A percentile compares a stretch with the other conserved stretches of the same genome.
Conservation (phyloP, 2,888 invertebrate genomes). For the Oligia latruncula region DNA sequence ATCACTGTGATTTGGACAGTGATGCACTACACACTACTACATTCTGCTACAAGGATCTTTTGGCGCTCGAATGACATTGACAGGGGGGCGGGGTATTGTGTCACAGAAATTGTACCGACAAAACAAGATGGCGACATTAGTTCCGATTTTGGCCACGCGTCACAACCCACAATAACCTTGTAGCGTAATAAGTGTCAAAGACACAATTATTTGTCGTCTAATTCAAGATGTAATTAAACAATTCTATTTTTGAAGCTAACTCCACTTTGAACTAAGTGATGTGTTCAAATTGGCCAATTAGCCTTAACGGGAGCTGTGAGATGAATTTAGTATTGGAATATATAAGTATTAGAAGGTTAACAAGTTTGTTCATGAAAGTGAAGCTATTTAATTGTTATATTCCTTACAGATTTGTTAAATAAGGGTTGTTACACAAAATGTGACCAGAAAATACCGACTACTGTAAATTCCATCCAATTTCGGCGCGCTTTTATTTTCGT, state of each 20-base stretch:
- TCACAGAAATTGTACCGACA: neutral
- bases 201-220: neutral
- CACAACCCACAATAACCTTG: neutral
- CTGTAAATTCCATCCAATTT: constrained; percentile 6
- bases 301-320: constrained; percentile 89
- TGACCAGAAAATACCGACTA: constrained; percentile 13
- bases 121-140: neutral
- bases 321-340: constrained; percentile 79
- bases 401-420: constrained; percentile 50
- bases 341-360: constrained; percentile 66
- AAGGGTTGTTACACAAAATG: constrained; percentile 54
- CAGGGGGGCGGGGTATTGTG: neutral
- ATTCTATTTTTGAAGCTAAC: constrained; percentile 59
- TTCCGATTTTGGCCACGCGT: neutral
- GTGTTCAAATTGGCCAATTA: constrained; percentile 87
- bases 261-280: constrained; percentile 66
- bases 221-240: neutral
- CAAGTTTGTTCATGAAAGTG: constrained; percentile 55
- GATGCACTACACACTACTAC: neutral
- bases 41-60: neutral
- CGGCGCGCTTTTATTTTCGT: constrained; percentile 11
- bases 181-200: neutral
- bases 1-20: neutral
- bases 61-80: neutral
- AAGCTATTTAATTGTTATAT: constrained; percentile 64